These are phyloP conservation scores for Parazoanthus darwini DNA, from an alignment of 92 coral and sea anemone genomes.

Conservation along the genomic window DNA sequence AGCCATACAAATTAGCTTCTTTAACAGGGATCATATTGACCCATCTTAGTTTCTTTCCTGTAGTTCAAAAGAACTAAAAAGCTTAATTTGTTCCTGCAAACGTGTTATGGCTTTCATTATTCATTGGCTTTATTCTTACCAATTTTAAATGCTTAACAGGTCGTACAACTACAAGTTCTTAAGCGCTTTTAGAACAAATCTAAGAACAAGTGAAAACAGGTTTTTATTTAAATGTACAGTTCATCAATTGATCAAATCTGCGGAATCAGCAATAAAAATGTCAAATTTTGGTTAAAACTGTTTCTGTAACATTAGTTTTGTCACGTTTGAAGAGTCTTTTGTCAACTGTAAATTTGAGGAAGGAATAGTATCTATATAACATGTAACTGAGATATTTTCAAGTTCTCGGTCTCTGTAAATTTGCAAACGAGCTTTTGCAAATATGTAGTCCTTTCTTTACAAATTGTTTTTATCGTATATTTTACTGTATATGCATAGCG, in stretches of 20 bases:
- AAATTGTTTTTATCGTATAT: not conserved
- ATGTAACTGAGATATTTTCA: not conserved
- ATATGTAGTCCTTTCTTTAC: not conserved
- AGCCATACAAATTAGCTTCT: constrained; percentile 29
- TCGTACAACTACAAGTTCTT: not conserved
- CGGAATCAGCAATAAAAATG: constrained; percentile 20
- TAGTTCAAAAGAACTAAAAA: constrained; percentile 34
- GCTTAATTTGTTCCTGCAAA: constrained; percentile 8
- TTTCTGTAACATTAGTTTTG: not conserved
- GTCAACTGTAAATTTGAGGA: not conserved
- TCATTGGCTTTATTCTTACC: constrained; percentile 16
- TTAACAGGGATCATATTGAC: constrained; percentile 39
- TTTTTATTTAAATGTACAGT: constrained; percentile 20
- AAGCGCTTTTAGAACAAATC: constrained; percentile 9
- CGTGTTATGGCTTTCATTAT: constrained; percentile 28
- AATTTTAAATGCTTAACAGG: constrained; percentile 20
- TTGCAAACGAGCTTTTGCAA: not conserved
- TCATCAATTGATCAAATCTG: constrained; percentile 24
- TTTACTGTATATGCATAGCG: constrained; percentile 4
- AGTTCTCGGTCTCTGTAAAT: no score
- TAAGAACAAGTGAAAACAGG: constrained; percentile 7
- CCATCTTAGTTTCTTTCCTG: constrained; percentile 7
- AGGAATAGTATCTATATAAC: not conserved
- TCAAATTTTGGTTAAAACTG: constrained; percentile 7
- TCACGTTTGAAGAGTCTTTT: constrained; percentile 14